Conservation (phyloP, 2,888 invertebrate species). For the Crossocerus cetratus region DNA sequence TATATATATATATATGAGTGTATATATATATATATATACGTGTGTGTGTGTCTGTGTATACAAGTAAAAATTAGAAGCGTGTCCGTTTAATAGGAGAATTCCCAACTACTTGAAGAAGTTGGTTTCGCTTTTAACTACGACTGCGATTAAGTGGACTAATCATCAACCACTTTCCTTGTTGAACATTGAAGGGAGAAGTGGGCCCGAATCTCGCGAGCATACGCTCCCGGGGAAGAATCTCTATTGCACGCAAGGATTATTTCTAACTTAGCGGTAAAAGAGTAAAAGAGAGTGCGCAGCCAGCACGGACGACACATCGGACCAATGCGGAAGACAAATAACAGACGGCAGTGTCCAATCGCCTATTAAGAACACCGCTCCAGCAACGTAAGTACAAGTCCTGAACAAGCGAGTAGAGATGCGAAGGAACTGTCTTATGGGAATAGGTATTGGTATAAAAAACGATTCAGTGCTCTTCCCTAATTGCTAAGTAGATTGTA, state of each 20-base stretch:
- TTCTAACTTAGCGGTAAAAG: constrained; percentile 15
- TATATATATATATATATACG: too few species aligned
- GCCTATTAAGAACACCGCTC: constrained; percentile 57
- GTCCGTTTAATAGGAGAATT: too few species aligned
- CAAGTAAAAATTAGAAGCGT: too few species aligned
- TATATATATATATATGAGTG: too few species aligned
- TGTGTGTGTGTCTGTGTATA: neutral
- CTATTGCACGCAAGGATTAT: constrained; percentile 16
- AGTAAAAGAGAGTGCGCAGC: constrained; percentile 25
- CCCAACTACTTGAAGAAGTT: too few species aligned
- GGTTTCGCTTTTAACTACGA: too few species aligned
- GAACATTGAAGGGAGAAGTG: constrained; percentile 38
- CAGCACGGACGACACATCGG: constrained; percentile 34
- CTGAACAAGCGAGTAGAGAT: constrained; percentile 40
- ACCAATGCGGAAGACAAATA: constrained; percentile 59
- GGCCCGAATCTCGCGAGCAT: constrained; percentile 48
- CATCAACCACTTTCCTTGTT: too few species aligned
- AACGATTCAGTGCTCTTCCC: constrained; percentile 66
- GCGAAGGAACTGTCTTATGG: constrained; percentile 59
- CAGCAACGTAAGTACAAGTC: constrained; percentile 7
- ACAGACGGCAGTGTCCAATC: constrained; percentile 35
- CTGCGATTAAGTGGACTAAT: too few species aligned
- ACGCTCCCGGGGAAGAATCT: constrained; percentile 33
- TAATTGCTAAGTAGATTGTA: constrained; percentile 57
- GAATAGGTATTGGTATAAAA: constrained; percentile 62